These are phyloP conservation scores for Bombus waltoni DNA, from an alignment of 1,140 invertebrate genomes.

Conservation along the genomic window DNA sequence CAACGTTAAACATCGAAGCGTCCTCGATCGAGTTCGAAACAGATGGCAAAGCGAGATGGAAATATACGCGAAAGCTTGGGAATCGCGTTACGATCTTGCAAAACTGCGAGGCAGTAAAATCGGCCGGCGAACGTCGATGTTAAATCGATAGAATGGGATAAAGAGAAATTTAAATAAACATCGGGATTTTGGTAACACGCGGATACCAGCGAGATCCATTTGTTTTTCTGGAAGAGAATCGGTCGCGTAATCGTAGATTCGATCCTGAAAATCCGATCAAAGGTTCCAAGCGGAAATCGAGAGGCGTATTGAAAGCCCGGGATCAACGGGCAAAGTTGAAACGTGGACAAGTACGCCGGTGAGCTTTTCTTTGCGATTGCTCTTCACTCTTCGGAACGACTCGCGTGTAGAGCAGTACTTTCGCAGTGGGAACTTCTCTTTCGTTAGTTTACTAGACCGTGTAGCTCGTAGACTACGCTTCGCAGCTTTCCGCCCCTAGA, in stretches of 20 bases:
- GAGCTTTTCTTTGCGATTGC: conserved; percentile 47
- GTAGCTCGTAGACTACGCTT: conserved; percentile 36
- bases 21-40: not conserved
- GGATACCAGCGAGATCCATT: conserved; percentile 9
- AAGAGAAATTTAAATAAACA: conserved; percentile 34
- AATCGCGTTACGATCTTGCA: not conserved
- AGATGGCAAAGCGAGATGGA: not conserved
- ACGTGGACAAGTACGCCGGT: conserved; percentile 27
- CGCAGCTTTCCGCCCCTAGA: conserved; percentile 13
- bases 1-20: not conserved
- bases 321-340: conserved; percentile 31
- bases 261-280: conserved; percentile 36
- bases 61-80: not conserved
- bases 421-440: conserved; percentile 55
- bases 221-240: conserved; percentile 26
- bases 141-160: not conserved
- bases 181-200: not conserved
- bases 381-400: conserved; percentile 45
- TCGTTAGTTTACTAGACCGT: conserved; percentile 57
- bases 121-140: not conserved
- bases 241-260: conserved; percentile 32
- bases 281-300: conserved; percentile 35
- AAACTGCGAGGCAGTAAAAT: not conserved
- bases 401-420: conserved; percentile 50
- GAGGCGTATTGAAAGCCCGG: not conserved